Percentiles rank a stretch among this genome's conserved stretches.
phyloP scores from a whole-genome alignment of 2,113 vertebrate species.

The Pelecanus crispus region DNA sequence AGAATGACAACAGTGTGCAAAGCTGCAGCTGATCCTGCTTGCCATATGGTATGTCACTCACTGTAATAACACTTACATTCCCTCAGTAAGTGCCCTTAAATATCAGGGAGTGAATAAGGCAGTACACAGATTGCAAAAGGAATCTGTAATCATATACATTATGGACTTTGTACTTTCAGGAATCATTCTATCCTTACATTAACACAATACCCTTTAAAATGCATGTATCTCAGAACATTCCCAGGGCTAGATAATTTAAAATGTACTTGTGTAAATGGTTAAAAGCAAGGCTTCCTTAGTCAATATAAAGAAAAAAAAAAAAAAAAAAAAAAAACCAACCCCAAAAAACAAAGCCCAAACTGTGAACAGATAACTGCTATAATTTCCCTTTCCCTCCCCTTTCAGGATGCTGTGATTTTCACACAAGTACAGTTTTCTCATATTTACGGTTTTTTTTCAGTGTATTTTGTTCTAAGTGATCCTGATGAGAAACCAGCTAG shows the following conservation, averaged over 20 bases:
- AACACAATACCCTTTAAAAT: background rate
- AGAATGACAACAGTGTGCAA: constrained; percentile 32
- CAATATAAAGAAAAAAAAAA: background rate
- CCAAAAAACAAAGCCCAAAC: background rate
- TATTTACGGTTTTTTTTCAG: background rate
- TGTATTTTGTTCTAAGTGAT: background rate
- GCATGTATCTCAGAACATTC: background rate
- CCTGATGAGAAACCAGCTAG: background rate
- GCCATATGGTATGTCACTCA: constrained; percentile 41
- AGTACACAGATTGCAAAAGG: constrained; percentile 21
- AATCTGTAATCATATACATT: constrained; percentile 13
- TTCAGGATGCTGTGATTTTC: background rate
- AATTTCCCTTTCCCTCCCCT: background rate
- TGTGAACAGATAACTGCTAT: background rate
- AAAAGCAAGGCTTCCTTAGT: background rate
- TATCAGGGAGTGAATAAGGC: constrained; percentile 43
- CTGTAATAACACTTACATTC: constrained; percentile 36
- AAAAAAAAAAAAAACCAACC: too few species aligned
- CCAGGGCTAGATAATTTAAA: background rate
- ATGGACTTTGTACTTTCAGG: background rate
- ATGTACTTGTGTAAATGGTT: background rate
- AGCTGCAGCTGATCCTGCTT: constrained; percentile 40
- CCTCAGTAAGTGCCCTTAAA: constrained; percentile 51
- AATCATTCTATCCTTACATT: background rate
- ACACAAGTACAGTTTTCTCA: background rate